Evolutionary conservation across 2,113 vertebrate species (phyloP).

Genomic region (Pristiophorus japonicus): DNA sequence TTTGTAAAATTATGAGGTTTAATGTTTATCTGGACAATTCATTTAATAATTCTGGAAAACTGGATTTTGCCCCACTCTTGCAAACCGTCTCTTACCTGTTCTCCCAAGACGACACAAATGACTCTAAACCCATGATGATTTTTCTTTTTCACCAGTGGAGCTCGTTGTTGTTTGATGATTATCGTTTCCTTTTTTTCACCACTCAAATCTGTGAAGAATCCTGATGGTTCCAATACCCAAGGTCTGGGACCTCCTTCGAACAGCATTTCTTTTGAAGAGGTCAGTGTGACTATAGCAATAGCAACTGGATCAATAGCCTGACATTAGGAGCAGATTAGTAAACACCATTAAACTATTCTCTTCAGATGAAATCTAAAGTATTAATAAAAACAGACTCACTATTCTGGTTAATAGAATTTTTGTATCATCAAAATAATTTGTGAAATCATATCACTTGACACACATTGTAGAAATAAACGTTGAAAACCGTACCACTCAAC

Average conservation of each 20-base stretch:
- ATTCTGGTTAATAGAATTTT: neutral
- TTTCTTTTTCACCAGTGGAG: constrained; percentile 46
- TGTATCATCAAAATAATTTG: neutral
- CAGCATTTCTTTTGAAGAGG: constrained; percentile 47
- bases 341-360: neutral
- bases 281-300: constrained; percentile 50
- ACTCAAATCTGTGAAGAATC: constrained; percentile 52
- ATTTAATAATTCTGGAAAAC: neutral
- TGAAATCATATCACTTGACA: neutral
- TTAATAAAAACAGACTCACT: neutral
- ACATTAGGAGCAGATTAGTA: neutral
- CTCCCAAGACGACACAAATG: constrained; percentile 48
- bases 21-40: neutral
- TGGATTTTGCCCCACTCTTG: neutral
- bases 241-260: constrained; percentile 53
- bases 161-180: constrained; percentile 42
- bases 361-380: neutral
- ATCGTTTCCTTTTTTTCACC: constrained; percentile 44
- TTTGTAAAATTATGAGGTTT: neutral
- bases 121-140: constrained; percentile 48
- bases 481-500: too few relatives aligned
- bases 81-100: constrained; percentile 50
- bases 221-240: constrained; percentile 53
- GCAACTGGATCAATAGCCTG: constrained; percentile 54
- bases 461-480: too few relatives aligned